Conservation (phyloP, 2,113 vertebrate species). For the Jacana jacana region DNA sequence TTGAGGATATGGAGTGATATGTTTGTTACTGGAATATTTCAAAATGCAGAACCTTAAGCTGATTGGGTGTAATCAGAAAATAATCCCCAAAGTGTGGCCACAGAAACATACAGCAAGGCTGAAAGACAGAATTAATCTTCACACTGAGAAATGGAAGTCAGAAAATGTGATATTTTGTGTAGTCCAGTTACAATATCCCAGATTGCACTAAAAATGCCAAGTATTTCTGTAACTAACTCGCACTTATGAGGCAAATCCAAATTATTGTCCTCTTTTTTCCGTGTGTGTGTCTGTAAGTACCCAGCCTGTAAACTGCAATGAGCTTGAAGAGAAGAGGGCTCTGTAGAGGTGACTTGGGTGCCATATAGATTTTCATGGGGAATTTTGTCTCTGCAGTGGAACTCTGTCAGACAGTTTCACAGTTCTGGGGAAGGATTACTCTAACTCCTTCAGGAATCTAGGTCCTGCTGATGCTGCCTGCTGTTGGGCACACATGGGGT, state of each 20-base stretch:
- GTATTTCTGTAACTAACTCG: slow-evolving; percentile 24
- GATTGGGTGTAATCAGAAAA: neutral
- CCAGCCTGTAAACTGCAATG: neutral
- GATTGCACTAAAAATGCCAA: slow-evolving; percentile 32
- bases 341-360: neutral
- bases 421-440: neutral
- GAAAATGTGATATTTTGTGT: neutral
- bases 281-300: neutral
- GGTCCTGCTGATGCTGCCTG: neutral
- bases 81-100: neutral
- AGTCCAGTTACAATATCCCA: neutral
- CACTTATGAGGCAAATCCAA: slow-evolving; percentile 46
- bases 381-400: neutral
- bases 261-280: neutral
- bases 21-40: neutral
- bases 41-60: neutral
- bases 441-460: neutral
- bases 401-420: neutral
- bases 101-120: neutral
- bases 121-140: neutral
- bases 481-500: neutral
- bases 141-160: neutral
- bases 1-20: neutral
- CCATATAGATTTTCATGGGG: neutral
- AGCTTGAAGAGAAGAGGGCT: neutral